Percentiles rank a stretch among this genome's conserved stretches.
These are phyloP conservation scores for Morone chrysops DNA, from an alignment of 2,113 vertebrate genomes.

Conservation along the genomic window DNA sequence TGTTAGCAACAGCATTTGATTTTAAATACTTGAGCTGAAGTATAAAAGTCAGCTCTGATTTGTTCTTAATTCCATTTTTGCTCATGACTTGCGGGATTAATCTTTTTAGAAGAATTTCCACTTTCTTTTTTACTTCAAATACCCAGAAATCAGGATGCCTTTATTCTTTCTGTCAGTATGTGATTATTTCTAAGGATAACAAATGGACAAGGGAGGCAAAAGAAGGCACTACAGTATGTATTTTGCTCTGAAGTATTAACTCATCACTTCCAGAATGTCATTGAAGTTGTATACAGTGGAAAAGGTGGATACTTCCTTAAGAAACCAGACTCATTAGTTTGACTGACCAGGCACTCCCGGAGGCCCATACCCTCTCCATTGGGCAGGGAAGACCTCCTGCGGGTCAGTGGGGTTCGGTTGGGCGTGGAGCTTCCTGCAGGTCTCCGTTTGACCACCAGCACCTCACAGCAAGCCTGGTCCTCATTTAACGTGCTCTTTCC, in stretches of 20 bases:
- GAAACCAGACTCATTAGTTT: not conserved
- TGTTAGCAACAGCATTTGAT: too few species aligned
- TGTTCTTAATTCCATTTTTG: too few species aligned
- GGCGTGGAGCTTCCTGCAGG: conserved; percentile 84
- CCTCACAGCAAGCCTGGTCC: conserved; percentile 97
- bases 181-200: not conserved
- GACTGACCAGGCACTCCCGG: conserved; percentile 88
- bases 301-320: not conserved
- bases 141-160: not conserved
- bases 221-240: not conserved
- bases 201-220: not conserved
- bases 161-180: not conserved
- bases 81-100: too few species aligned
- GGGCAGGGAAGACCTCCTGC: conserved; percentile 93
- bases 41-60: not conserved
- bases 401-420: conserved; percentile 85
- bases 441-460: conserved; percentile 91
- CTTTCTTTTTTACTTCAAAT: too few species aligned
- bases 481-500: conserved; percentile 97
- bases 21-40: not conserved
- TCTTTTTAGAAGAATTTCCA: too few species aligned
- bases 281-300: too few species aligned
- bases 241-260: too few species aligned
- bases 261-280: not conserved
- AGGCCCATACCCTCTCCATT: conserved; percentile 91